Base-by-base conservation (phyloP, 2,888 invertebrate species). In the Sinhomidia bicolor region DNA sequence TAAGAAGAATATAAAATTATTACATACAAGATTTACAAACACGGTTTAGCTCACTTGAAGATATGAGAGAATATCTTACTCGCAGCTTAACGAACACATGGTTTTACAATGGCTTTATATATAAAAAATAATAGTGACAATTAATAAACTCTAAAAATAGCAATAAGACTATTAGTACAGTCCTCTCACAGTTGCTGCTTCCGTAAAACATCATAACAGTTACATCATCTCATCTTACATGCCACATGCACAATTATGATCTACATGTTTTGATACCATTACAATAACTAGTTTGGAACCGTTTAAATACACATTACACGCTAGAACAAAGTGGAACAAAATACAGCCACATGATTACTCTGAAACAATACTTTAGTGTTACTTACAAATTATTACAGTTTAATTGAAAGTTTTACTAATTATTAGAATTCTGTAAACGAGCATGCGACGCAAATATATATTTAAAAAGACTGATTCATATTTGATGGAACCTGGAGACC, bases 11-110 rank as follows among this genome's bases (percentile, higher is more conserved):
- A 62, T 29, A 51, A 51, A 12, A 4, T 17, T 51, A 6, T 1
- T 44, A 44, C 54, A 23, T 29, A 62, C 62, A 29, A 71, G 44
- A 71, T 44, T 60, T 60, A 60, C 26, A 62, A 29, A 71, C 17
- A 71, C 68, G n/a, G n/a, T n/a, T n/a, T 44, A 44, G 71, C 71
- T 68, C 68, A 20, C 14, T 62, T 62, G n/a, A 32, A 3, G 60
- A 23, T 57, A 57, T 68, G 17, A 74, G 32, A 74, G 10, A 10
- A 26, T 32, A 76, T 51, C 51, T 54, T 54, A 44, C 71, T 10
- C 9, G 71, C 23, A 71, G 23, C 23, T 51, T 51, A n/a, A 29
- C 47, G 74, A 74, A 76, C 76, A 76, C 76, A 76, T 76, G 26
- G 29, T 17, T 51, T 44, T 76, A n/a, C 20, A 29, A 76, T 29